Conservation (phyloP, 2,797 vertebrate species). For the Gymnocypris eckloni region DNA sequence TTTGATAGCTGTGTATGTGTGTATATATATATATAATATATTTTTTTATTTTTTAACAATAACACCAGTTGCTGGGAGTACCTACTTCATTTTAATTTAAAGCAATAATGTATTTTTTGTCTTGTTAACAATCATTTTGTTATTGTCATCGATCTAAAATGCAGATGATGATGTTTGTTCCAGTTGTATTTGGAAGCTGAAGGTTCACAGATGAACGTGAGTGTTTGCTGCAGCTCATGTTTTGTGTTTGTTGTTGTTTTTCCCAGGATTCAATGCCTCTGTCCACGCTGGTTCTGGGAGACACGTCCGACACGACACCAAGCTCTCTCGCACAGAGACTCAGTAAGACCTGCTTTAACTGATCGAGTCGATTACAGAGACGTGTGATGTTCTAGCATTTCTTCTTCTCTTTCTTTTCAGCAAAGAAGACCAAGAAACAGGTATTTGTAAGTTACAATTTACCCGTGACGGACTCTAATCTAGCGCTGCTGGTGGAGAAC, state of each 20-base stretch:
- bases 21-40: neutral
- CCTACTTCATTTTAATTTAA: neutral
- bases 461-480: constrained; percentile 81
- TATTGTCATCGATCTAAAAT: neutral
- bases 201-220: neutral
- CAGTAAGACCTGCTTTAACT: constrained; percentile 74
- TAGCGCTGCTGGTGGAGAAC: constrained; percentile 89
- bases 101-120: neutral
- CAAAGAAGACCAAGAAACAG: constrained; percentile 95
- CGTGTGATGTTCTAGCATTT: neutral
- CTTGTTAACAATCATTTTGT: neutral
- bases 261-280: constrained; percentile 87
- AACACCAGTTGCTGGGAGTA: too few relatives aligned
- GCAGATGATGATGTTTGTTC: neutral
- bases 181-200: neutral
- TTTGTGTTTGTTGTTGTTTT: neutral
- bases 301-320: constrained; percentile 86
- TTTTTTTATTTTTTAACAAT: neutral
- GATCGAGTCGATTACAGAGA: neutral
- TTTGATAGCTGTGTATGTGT: neutral
- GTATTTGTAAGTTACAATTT: constrained; percentile 94
- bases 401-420: constrained; percentile 70
- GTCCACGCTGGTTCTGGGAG: constrained; percentile 87
- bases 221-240: neutral
- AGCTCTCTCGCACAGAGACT: constrained; percentile 87